A percentile compares a stretch with the other conserved stretches of the same genome.
These are phyloP conservation scores for Salarias fasciatus DNA, from an alignment of 2,797 vertebrate species.

Conservation along the genomic window DNA sequence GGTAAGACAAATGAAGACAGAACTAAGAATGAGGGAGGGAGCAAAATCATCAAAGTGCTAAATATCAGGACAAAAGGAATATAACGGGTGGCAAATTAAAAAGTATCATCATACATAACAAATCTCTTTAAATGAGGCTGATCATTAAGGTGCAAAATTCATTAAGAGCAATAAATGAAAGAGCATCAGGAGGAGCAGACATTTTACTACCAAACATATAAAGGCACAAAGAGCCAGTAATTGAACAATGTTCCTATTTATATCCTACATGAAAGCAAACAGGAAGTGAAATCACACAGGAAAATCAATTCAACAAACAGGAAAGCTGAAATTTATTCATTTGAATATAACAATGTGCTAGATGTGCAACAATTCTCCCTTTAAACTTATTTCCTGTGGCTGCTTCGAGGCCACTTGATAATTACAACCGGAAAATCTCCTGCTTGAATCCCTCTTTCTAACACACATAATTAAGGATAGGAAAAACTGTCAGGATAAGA, in stretches of 20 bases:
- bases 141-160: no score
- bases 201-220: neutral
- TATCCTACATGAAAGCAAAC: neutral
- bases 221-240: neutral
- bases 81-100: neutral
- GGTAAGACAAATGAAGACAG: neutral
- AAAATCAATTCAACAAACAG: neutral
- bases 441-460: constrained; percentile 9
- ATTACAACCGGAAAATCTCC: neutral
- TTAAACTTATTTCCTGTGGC: neutral
- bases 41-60: neutral
- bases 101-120: no score
- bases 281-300: neutral
- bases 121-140: no score
- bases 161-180: neutral
- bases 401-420: neutral
- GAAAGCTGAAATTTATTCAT: no score
- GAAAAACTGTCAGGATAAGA: constrained; percentile 69
- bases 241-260: neutral
- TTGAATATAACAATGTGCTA: no score
- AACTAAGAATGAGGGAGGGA: neutral
- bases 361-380: no score
- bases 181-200: neutral
- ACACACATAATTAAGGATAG: constrained; percentile 58
- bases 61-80: neutral